These are phyloP conservation scores for Octodonta nipae DNA, from an alignment of 2,888 invertebrate species.

Conservation along the genomic window DNA sequence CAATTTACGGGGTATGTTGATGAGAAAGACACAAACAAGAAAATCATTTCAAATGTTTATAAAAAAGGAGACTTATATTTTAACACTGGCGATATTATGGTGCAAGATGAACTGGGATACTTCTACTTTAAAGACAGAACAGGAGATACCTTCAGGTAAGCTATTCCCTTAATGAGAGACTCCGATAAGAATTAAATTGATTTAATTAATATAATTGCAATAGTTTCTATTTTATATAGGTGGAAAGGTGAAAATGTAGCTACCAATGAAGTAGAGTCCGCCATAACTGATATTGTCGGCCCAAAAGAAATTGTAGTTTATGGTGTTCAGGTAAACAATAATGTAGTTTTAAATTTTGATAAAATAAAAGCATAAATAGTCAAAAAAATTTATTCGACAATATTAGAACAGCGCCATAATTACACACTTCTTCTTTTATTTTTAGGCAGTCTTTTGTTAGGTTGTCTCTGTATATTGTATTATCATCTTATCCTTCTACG, in stretches of 20 bases:
- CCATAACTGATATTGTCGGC: conserved; percentile 62
- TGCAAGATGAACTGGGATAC: conserved; percentile 84
- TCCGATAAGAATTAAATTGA: too few relatives aligned
- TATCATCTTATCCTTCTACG: too few relatives aligned
- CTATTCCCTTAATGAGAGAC: too few relatives aligned
- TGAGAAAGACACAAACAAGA: conserved; percentile 54
- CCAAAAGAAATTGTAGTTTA: conserved; percentile 73
- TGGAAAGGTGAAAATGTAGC: conserved; percentile 97
- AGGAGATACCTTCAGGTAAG: conserved; percentile 63
- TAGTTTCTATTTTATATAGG: too few relatives aligned
- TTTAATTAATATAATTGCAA: too few relatives aligned
- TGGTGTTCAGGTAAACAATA: conserved; percentile 85
- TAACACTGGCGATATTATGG: conserved; percentile 79
- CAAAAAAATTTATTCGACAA: too few relatives aligned
- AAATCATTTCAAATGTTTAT: conserved; percentile 59
- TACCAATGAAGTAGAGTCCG: conserved; percentile 87
- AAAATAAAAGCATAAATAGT: too few relatives aligned
- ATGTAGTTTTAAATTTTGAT: too few relatives aligned
- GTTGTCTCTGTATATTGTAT: too few relatives aligned
- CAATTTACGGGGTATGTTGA: conserved; percentile 60
- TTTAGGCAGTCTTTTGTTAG: too few relatives aligned
- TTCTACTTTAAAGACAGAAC: conserved; percentile 85
- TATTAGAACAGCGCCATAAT: too few relatives aligned
- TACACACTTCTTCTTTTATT: too few relatives aligned
- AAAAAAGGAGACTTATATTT: conserved; percentile 77